These are phyloP conservation scores for Acromyrmex echinatior DNA, from an alignment of 1,140 invertebrate species.

Conservation along the genomic window DNA sequence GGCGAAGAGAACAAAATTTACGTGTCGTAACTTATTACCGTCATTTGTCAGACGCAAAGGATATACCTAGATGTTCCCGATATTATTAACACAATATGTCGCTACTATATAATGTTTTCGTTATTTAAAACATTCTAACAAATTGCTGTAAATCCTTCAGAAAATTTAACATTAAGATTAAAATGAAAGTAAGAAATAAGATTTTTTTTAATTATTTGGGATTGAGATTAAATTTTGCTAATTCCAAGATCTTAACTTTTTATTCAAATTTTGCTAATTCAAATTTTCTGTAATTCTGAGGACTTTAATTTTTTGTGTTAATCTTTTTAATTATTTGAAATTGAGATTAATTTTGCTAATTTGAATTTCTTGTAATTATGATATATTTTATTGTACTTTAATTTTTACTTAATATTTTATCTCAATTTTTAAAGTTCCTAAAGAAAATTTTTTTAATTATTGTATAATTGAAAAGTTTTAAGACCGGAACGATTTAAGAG, in stretches of 20 bases:
- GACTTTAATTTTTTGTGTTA: not conserved
- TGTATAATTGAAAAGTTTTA: not conserved
- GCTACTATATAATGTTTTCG: not conserved
- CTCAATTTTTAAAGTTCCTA: too few relatives aligned
- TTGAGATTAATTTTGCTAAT: too few relatives aligned
- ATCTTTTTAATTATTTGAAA: too few relatives aligned
- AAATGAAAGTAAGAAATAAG: not conserved
- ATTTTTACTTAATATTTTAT: too few relatives aligned
- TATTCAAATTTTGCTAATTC: not conserved
- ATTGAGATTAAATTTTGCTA: not conserved
- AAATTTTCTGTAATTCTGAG: not conserved
- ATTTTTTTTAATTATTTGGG: not conserved
- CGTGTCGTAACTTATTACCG: conserved; percentile 8
- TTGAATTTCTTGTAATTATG: too few relatives aligned
- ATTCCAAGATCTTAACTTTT: not conserved
- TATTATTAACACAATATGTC: conserved; percentile 7
- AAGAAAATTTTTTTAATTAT: too few relatives aligned
- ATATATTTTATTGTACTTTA: too few relatives aligned
- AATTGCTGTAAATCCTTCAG: not conserved
- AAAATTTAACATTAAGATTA: not conserved
- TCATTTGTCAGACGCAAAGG: not conserved
- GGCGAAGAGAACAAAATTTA: conserved; percentile 8
- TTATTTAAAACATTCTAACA: not conserved
- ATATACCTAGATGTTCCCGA: not conserved
- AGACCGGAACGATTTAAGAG: not conserved